Percentiles rank a stretch among this genome's conserved stretches.
phyloP scores from a whole-genome alignment of 2,888 invertebrate genomes.

The Chirona hameri region DNA sequence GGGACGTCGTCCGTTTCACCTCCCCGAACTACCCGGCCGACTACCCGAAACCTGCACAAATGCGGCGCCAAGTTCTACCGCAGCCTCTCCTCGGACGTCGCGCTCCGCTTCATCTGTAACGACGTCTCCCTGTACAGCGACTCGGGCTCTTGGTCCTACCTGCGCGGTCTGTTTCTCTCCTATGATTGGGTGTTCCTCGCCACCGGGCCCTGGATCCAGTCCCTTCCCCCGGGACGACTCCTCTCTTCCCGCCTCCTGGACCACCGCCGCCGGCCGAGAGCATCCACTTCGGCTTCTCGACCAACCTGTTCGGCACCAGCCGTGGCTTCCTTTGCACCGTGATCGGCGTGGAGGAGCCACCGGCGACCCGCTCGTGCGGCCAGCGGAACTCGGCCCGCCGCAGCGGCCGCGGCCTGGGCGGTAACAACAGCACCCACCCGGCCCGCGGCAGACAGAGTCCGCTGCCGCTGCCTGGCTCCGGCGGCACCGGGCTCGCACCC shows the following conservation, averaged over 20 bases:
- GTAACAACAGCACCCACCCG: neutral
- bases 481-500: neutral
- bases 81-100: neutral
- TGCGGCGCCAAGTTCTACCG: constrained; percentile 5
- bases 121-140: constrained; percentile 8
- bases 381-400: neutral
- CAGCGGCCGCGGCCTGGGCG: neutral
- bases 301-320: neutral
- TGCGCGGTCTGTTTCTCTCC: neutral
- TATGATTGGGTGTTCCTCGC: constrained; percentile 23
- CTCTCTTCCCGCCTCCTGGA: neutral
- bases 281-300: constrained; percentile 1
- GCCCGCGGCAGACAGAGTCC: neutral
- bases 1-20: constrained; percentile 3
- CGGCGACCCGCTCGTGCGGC: neutral
- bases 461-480: neutral
- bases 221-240: neutral
- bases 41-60: constrained; percentile 11
- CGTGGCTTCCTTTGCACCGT: constrained; percentile 25
- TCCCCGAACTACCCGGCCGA: neutral
- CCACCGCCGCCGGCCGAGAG: neutral
- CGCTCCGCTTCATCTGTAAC: constrained; percentile 2
- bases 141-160: neutral
- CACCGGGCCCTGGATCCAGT: neutral
- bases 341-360: neutral